Evolutionary conservation across 2,888 invertebrate species (phyloP), one percentile per base, ranked within the genome.

Genomic region (Volucella zonaria): DNA sequence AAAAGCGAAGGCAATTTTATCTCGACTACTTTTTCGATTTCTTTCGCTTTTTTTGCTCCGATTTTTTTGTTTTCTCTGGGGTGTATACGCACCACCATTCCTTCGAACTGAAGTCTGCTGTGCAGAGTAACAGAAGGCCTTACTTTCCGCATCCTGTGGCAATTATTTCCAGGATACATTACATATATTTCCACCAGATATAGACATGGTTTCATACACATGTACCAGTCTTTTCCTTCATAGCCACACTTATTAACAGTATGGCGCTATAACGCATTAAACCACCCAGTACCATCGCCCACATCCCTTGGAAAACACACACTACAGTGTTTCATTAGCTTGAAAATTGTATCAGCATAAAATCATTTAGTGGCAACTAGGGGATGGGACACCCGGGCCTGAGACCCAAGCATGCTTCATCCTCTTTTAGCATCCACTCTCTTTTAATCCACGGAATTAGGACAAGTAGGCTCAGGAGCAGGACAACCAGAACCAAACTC

Each of bases 281-380:
- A 47, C 49, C 47, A 61, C 68, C 40, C 12, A 45, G 18, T 45
- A 15, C 15, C 64, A 14, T 3, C 49, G 18, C 40, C 38, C 45
- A 64, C 23, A 23, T 18, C 9, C 15, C 31, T 31, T 31, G 31
- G 31, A 31, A 31, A 31, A 38, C 62, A 64, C 51, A 64, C 62
- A 56, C 74, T 74, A 67, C 54, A 74, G 54, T 74, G 66, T 70
- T 73, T 82, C 71, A 79, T 79, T 77, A 71, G 82, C 73, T 73
- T 67, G 67, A 77, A 73, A 82, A 77, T 77, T 67, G 77, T 71
- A 77, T 77, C 76, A 77, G 67, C 66, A 73, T 77, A 62, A 73
- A 76, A 73, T 54, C 76, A 73, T 82, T 82, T 82, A 76, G 70
- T 40, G 61, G 82, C 61, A 71, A 66, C 43, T 49, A 18, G 23